Percentiles rank a stretch among this genome's conserved stretches.
phyloP scores from a whole-genome alignment of 2,888 invertebrate species.

The Ypsolopha sequella region DNA sequence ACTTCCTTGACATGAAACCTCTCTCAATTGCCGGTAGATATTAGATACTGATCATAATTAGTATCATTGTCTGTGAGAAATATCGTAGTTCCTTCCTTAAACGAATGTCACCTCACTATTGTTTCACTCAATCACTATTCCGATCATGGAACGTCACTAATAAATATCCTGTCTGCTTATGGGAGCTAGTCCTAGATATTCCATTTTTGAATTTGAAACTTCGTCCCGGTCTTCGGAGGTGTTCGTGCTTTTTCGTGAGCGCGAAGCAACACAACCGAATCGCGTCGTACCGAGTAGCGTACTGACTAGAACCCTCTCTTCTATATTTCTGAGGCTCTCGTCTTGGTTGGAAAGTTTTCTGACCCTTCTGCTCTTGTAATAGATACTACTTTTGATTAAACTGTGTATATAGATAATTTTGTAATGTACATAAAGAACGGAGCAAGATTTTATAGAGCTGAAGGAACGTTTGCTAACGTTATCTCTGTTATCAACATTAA shows the following conservation, averaged over 20 bases:
- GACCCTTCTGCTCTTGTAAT: too few relatives aligned
- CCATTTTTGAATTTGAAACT: conserved; percentile 1
- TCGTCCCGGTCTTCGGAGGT: not conserved
- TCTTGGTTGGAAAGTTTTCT: too few relatives aligned
- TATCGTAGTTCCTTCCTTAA: conserved; percentile 14
- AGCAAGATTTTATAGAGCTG: not conserved
- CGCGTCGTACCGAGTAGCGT: not conserved
- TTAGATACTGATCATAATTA: not conserved
- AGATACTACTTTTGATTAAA: too few relatives aligned
- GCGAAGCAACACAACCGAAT: not conserved
- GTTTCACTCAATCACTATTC: conserved; percentile 16
- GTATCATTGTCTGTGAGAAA: conserved; percentile 9
- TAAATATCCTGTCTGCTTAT: conserved; percentile 13
- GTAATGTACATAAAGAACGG: not conserved
- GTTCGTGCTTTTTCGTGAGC: not conserved
- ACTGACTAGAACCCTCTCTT: not conserved
- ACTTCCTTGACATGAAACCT: too few relatives aligned
- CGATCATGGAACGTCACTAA: conserved; percentile 8
- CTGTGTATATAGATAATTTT: too few relatives aligned
- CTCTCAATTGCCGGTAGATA: too few relatives aligned
- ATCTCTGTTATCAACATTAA: conserved; percentile 28
- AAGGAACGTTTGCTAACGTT: conserved; percentile 11
- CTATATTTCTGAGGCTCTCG: too few relatives aligned
- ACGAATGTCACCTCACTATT: conserved; percentile 13
- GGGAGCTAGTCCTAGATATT: conserved; percentile 7